phyloP scores from a whole-genome alignment of 2,888 invertebrate genomes.

The Coenonympha arcania region DNA sequence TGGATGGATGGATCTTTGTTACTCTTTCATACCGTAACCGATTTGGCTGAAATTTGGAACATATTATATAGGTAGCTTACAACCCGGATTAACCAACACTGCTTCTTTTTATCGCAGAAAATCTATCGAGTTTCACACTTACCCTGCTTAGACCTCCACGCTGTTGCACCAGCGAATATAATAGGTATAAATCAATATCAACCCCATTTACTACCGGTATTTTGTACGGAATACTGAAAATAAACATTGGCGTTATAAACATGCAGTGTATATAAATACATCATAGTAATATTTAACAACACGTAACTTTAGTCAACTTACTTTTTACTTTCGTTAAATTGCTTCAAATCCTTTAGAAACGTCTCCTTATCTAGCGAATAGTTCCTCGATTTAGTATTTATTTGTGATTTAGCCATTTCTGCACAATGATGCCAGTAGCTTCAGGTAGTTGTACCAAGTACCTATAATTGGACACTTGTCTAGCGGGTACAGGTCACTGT shows the following conservation, averaged over 20 bases:
- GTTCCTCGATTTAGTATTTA: slow-evolving; percentile 76
- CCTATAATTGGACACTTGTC: no score
- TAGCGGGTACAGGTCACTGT: no score
- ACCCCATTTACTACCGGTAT: slow-evolving; percentile 88
- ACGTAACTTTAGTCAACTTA: slow-evolving; percentile 63
- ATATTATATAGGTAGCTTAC: no score
- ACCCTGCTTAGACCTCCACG: slow-evolving; percentile 97
- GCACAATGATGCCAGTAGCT: no score
- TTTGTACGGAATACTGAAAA: slow-evolving; percentile 76
- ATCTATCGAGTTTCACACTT: slow-evolving; percentile 38
- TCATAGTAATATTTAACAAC: neutral
- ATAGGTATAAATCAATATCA: slow-evolving; percentile 91
- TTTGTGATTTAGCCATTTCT: slow-evolving; percentile 68
- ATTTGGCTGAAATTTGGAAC: no score
- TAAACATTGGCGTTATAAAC: slow-evolving; percentile 19
- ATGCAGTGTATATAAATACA: neutral
- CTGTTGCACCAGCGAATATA: slow-evolving; percentile 93
- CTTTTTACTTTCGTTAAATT: slow-evolving; percentile 94
- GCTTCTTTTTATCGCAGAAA: no score
- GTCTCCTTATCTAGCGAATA: slow-evolving; percentile 85
- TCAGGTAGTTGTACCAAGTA: no score
- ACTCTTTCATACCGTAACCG: no score
- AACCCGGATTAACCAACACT: no score
- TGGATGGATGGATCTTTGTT: no score
- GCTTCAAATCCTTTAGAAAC: slow-evolving; percentile 88